Evolutionary conservation across 2,888 invertebrate genomes (phyloP), one percentile per base, ranked within the genome.

Genomic region (Ophion obscuratus): DNA sequence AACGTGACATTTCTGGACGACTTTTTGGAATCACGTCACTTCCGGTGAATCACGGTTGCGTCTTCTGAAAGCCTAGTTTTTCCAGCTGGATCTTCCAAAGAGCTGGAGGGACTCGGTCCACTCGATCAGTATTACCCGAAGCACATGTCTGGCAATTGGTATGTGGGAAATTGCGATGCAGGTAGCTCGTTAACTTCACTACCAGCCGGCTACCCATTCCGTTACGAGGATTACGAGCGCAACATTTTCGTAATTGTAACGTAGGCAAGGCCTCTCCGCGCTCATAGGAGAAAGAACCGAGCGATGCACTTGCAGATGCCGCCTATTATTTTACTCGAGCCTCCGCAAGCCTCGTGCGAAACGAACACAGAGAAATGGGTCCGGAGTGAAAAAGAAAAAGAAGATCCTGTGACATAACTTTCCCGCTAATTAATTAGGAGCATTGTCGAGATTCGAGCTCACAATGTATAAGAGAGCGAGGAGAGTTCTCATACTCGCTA

Each of bases 401-500:
- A 91, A 92, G 90, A 85, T 90, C 91, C 85, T 80, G 91, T 93
- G 93, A 93, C 93, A 93, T 93, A 93, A 93, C 93, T 92, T 93
- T 92, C 91, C 91, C 88, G 90, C 89, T 93, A 92, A 93, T 93
- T 93, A 93, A 93, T 93, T 92, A 92, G 89, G 90, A 89, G 91
- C 92, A 93, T 93, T 92, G 93, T 92, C 90, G 87, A 85, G 87
- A 74, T 86, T 84, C 89, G 71, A 53, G 70, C 70, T 70, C 78
- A 71, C 78, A 81, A 78, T 81, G 83, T 59, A 79, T 88, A 89
- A 87, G 87, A 87, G 85, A 85, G 79, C 77, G 73, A 73, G 86
- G 84, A 82, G 85, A 86, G 83, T 90, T 90, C 88, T 86, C 89
- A 88, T 88, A 89, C 82, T 82, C 77, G 66, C 71, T 67, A 24